A percentile compares a stretch with the other conserved stretches of the same genome.
Evolutionary conservation across 1,140 invertebrate species (phyloP).

Genomic region (Thalassaphorura encarpata): DNA sequence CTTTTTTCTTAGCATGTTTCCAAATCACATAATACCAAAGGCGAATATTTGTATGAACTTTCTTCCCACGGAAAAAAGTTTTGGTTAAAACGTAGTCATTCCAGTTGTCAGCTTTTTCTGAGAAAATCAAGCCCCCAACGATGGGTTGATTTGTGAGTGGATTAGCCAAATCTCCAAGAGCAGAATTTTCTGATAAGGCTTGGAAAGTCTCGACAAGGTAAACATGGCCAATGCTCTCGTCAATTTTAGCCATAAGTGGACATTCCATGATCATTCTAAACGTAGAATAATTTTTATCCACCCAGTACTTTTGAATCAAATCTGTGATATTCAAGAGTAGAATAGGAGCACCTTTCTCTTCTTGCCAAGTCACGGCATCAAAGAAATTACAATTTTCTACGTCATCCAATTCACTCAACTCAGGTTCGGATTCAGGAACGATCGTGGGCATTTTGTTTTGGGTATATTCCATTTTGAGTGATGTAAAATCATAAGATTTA

Average conservation of each 20-base stretch:
- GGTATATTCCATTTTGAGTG: constrained; percentile 6
- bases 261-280: constrained; percentile 9
- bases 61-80: constrained; percentile 13
- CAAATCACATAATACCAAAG: constrained; percentile 15
- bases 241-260: constrained; percentile 5
- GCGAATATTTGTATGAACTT: not conserved
- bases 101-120: too few relatives aligned
- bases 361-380: constrained; percentile 4
- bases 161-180: not conserved
- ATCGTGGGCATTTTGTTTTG: not conserved
- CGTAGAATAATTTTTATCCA: constrained; percentile 9
- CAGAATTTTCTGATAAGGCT: not conserved
- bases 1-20: not conserved
- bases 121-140: constrained; percentile 8
- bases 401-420: constrained; percentile 1
- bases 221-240: constrained; percentile 9
- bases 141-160: constrained; percentile 5
- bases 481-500: constrained; percentile 5
- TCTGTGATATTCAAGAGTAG: constrained; percentile 3
- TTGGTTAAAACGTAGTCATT: constrained; percentile 8
- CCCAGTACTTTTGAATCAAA: constrained; percentile 12
- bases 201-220: constrained; percentile 5
- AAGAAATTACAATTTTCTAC: not conserved
- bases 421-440: not conserved
- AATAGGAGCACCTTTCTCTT: constrained; percentile 2